phyloP scores from a whole-genome alignment of 2,113 vertebrate species.

The Marmota monax region DNA sequence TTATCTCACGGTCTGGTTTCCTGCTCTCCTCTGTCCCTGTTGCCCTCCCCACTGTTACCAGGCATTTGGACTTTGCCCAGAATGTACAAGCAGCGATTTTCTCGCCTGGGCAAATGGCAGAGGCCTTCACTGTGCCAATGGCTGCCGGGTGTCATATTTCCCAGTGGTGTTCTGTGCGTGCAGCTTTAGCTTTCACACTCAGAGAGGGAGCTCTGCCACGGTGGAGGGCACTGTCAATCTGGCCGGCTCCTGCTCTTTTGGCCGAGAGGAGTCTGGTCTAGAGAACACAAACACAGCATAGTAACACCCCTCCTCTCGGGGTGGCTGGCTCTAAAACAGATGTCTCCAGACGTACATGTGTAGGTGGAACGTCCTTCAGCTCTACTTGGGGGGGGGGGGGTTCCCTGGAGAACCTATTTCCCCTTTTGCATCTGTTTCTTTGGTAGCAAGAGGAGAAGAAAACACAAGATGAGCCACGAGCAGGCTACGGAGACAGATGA shows the following conservation, averaged over 20 bases:
- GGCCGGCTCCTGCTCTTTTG: not conserved
- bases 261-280: not conserved
- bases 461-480: not conserved
- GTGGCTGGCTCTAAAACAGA: not conserved
- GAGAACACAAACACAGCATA: not conserved
- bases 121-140: not conserved
- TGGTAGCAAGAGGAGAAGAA: not conserved
- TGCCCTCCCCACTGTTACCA: not conserved
- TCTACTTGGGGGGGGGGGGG: not conserved
- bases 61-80: not conserved
- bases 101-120: not conserved
- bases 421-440: not conserved
- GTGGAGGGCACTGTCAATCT: not conserved
- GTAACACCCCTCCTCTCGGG: not conserved
- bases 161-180: not conserved
- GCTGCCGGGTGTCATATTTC: not conserved
- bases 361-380: not conserved
- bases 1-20: not conserved
- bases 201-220: not conserved
- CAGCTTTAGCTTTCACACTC: not conserved
- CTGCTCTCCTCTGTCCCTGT: not conserved
- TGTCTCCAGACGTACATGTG: not conserved
- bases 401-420: not conserved
- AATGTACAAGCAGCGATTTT: not conserved
- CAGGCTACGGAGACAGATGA: not conserved